Evolutionary conservation across 2,113 vertebrate genomes (phyloP).

Genomic region (Clarias magur): DNA sequence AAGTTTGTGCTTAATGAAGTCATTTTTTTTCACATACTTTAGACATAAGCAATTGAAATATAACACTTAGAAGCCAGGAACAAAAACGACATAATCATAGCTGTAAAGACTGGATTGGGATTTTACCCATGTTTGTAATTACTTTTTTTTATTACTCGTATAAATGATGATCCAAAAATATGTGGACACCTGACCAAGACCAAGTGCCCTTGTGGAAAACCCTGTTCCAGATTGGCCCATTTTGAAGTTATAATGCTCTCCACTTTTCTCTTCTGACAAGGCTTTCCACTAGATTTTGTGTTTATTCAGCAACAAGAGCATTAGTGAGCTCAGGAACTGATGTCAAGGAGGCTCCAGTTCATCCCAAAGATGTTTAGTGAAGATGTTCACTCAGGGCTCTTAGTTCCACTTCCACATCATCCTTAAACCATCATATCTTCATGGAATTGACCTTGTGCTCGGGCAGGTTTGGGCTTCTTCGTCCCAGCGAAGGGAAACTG

Average conservation of each 20-base stretch:
- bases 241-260: neutral
- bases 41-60: no score
- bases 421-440: no score
- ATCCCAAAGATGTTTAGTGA: neutral
- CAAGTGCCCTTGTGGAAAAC: neutral
- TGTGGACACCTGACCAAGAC: neutral
- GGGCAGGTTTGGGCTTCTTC: no score
- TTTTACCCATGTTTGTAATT: neutral
- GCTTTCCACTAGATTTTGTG: neutral
- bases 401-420: neutral
- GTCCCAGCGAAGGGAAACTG: no score
- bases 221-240: neutral
- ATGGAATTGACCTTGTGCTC: no score
- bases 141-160: neutral
- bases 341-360: neutral
- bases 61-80: no score
- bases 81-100: neutral
- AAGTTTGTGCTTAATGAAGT: no score
- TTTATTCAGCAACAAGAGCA: neutral
- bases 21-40: no score
- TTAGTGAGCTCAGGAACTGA: neutral
- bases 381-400: neutral
- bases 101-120: neutral
- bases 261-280: neutral
- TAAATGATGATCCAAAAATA: neutral